Conservation (phyloP, 2,113 vertebrate species). For the Prunella fulvescens region DNA sequence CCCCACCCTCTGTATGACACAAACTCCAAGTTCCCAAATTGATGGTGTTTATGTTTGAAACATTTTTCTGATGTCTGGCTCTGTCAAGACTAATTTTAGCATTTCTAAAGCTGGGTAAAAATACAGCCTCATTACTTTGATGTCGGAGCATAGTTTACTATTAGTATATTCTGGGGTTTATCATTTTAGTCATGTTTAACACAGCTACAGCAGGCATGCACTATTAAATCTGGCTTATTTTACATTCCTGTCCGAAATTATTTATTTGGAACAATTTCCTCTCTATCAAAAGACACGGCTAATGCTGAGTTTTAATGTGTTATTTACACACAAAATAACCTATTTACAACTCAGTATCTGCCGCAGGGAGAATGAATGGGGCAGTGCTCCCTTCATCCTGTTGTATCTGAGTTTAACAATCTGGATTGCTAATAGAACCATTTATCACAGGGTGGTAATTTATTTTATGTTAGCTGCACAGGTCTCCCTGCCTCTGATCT, state of each 20-base stretch:
- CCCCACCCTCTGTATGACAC: background rate
- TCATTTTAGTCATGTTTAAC: conserved; percentile 93
- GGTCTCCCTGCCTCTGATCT: conserved; percentile 85
- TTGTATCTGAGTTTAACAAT: conserved; percentile 98
- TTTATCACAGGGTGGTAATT: conserved; percentile 89
- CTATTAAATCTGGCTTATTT: conserved; percentile 86
- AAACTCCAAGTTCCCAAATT: conserved; percentile 60
- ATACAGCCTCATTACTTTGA: conserved; percentile 84
- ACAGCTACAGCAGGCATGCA: conserved; percentile 75
- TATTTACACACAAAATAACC: conserved; percentile 98
- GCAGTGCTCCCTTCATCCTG: conserved; percentile 80
- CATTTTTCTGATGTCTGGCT: conserved; percentile 76
- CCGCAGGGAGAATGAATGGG: conserved; percentile 87
- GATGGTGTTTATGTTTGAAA: conserved; percentile 72
- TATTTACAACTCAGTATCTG: conserved; percentile 86
- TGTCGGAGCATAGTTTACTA: conserved; percentile 83
- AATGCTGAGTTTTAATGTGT: conserved; percentile 98
- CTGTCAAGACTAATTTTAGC: conserved; percentile 81
- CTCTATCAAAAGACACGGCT: conserved; percentile 88
- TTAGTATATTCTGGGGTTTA: conserved; percentile 80
- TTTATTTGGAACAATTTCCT: conserved; percentile 96
- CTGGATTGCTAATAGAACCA: conserved; percentile 99
- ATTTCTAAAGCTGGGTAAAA: conserved; percentile 81
- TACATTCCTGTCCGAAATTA: conserved; percentile 90
- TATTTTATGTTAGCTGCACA: conserved; percentile 82